A percentile compares a stretch with the other conserved stretches of the same genome.
These are phyloP conservation scores for Rallus limicola DNA, from an alignment of 2,113 vertebrate species.

Conservation along the genomic window DNA sequence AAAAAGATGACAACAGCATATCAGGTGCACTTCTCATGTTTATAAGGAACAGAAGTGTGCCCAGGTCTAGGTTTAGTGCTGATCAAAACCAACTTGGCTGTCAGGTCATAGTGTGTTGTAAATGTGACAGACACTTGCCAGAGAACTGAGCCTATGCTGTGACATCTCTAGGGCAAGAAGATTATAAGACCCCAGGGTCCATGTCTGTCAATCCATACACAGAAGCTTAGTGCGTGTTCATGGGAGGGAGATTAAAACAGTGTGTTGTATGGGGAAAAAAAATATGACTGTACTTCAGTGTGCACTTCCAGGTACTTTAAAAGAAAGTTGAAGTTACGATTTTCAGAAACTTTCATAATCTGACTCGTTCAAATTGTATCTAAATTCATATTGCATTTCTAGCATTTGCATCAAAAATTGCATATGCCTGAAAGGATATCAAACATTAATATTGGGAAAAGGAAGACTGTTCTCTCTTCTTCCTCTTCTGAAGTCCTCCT, in stretches of 20 bases:
- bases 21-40: neutral
- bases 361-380: neutral
- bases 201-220: neutral
- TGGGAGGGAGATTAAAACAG: neutral
- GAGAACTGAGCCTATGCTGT: neutral
- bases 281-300: neutral
- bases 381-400: neutral
- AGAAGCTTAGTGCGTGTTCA: neutral
- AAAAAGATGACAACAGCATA: neutral
- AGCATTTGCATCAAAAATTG: neutral
- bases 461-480: neutral
- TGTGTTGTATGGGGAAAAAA: neutral
- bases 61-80: neutral
- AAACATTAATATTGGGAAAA: conserved; percentile 2
- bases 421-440: neutral
- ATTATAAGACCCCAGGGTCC: neutral
- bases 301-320: neutral
- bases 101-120: neutral
- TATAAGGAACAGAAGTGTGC: neutral
- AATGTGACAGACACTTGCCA: neutral
- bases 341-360: neutral
- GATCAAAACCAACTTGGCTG: neutral
- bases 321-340: neutral
- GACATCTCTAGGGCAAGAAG: neutral
- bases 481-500: conserved; percentile 20